Conservation (phyloP, 2,797 vertebrate genomes). For the Chaenodraco wilsoni region DNA sequence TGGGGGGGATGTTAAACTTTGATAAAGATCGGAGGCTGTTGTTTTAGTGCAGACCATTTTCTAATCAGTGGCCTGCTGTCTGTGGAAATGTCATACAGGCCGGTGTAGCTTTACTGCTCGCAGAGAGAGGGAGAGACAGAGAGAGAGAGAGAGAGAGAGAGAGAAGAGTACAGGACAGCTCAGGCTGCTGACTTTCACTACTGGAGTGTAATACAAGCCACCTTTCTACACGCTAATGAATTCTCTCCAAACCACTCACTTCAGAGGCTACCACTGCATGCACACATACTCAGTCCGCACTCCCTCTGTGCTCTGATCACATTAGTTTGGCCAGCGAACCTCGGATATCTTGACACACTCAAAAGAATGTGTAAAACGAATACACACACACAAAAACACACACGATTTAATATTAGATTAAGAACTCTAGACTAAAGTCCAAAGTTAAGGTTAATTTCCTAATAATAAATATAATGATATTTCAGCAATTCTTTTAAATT, state of each 20-base stretch:
- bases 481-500: constrained; percentile 3
- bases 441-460: constrained; percentile 1
- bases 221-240: constrained; percentile 85
- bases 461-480: background rate
- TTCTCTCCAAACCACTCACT: constrained; percentile 81
- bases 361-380: constrained; percentile 32
- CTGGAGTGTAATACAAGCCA: constrained; percentile 82
- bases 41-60: constrained; percentile 85
- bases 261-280: constrained; percentile 46
- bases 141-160: constrained; percentile 11
- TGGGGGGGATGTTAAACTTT: constrained; percentile 77
- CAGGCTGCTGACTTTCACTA: constrained; percentile 77
- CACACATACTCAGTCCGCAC: constrained; percentile 43
- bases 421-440: background rate
- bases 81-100: constrained; percentile 80
- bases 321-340: constrained; percentile 54
- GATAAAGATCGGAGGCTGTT: constrained; percentile 86
- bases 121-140: constrained; percentile 15
- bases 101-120: constrained; percentile 77
- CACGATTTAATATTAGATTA: background rate
- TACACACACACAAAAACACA: constrained; percentile 2
- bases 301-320: constrained; percentile 62
- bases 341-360: constrained; percentile 41
- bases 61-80: constrained; percentile 84
- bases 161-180: constrained; percentile 49